Conservation (phyloP, 2,888 invertebrate species). For the Campoplex nolae region DNA sequence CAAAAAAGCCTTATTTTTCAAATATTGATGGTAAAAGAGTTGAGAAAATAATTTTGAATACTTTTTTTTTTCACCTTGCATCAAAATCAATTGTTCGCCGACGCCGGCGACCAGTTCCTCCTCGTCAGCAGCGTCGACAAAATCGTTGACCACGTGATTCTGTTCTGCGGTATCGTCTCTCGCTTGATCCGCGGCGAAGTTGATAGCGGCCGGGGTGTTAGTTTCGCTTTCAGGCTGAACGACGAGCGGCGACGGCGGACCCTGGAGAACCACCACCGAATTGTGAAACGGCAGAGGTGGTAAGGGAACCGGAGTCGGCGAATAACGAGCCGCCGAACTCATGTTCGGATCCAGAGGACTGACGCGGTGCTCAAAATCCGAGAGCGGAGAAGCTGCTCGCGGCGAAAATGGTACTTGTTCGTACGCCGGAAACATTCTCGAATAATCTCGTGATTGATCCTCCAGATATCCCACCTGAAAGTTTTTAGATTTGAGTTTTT, state of each 20-base stretch:
- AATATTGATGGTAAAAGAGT: too few relatives aligned
- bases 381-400: constrained; percentile 81
- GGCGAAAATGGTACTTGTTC: constrained; percentile 82
- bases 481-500: too few relatives aligned
- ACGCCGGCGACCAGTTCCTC: constrained; percentile 80
- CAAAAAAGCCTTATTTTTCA: too few relatives aligned
- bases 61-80: constrained; percentile 78
- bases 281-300: constrained; percentile 82
- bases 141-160: constrained; percentile 77
- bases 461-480: constrained; percentile 82
- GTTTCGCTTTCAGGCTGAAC: constrained; percentile 75
- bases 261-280: constrained; percentile 81
- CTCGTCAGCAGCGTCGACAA: constrained; percentile 77
- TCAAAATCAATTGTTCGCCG: constrained; percentile 81
- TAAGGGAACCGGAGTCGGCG: constrained; percentile 85
- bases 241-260: constrained; percentile 81
- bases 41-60: too few relatives aligned
- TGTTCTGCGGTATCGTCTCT: constrained; percentile 75
- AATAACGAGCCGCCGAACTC: constrained; percentile 87
- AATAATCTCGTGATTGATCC: constrained; percentile 80
- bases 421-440: constrained; percentile 81
- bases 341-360: constrained; percentile 85
- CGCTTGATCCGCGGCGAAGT: constrained; percentile 77
- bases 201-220: constrained; percentile 75
- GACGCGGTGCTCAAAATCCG: constrained; percentile 82